Evolutionary conservation across 53 echinoderm and acorn worm species (phyloP).

Genomic region (Hippasteria phrygiana): DNA sequence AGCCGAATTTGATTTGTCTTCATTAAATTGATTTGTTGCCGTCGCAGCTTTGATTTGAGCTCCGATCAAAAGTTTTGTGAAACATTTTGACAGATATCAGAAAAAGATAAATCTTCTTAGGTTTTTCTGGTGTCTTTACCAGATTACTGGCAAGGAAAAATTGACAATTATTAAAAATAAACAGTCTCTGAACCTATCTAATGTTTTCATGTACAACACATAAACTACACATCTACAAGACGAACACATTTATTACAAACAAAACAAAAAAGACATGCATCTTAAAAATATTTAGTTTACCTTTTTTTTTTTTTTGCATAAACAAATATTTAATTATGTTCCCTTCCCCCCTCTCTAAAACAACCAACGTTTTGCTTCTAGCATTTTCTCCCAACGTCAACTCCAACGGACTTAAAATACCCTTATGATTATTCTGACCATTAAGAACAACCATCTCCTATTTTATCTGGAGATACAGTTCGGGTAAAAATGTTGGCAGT

Average conservation of each 20-base stretch:
- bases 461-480: neutral
- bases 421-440: no score
- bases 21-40: no score
- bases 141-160: neutral
- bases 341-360: neutral
- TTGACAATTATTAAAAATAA: conserved; percentile 6
- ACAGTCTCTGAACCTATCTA: conserved; percentile 1
- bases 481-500: neutral
- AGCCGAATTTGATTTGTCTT: no score
- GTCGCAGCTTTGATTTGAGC: no score
- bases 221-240: conserved; percentile 9
- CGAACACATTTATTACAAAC: neutral
- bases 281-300: neutral
- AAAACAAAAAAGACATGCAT: neutral
- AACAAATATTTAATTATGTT: neutral
- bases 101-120: no score
- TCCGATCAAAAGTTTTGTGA: no score
- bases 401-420: no score
- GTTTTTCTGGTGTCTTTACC: no score
- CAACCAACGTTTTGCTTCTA: no score
- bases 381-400: no score
- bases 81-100: no score
- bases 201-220: neutral
- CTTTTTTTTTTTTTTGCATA: neutral
- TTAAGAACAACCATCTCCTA: neutral